Evolutionary conservation across 2,797 vertebrate species (phyloP).

Genomic region (Merluccius polli): DNA sequence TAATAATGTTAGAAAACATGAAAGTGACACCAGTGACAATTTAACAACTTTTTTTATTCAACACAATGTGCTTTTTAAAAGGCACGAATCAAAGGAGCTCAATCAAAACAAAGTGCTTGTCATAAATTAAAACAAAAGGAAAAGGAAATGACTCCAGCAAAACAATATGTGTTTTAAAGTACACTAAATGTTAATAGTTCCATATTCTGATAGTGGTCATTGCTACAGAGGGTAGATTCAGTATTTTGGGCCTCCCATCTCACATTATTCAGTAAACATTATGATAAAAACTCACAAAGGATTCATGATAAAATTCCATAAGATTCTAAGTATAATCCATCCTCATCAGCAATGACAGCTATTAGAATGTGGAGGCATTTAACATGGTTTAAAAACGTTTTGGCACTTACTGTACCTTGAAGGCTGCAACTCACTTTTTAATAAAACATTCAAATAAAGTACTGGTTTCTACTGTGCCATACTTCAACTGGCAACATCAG

Average conservation of each 20-base stretch:
- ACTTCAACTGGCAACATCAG: not conserved
- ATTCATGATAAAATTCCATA: not conserved
- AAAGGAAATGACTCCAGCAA: slow-evolving; percentile 13
- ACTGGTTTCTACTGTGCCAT: not conserved
- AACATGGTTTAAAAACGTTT: not conserved
- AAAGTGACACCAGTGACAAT: not conserved
- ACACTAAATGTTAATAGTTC: not conserved
- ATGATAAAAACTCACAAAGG: slow-evolving; percentile 3
- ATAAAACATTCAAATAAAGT: not conserved
- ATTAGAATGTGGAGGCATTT: not conserved
- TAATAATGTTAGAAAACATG: slow-evolving; percentile 6
- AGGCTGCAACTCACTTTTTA: not conserved
- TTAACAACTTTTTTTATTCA: not conserved
- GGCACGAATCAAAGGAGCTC: slow-evolving; percentile 1
- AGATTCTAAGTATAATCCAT: not conserved
- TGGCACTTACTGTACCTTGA: not conserved
- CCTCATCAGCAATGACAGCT: not conserved
- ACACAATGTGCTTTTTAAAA: slow-evolving; percentile 6
- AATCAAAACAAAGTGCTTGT: slow-evolving; percentile 6
- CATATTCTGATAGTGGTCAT: not conserved
- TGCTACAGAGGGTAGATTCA: slow-evolving; percentile 4
- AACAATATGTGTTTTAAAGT: slow-evolving; percentile 10
- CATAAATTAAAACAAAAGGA: slow-evolving; percentile 6
- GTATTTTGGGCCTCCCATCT: not conserved
- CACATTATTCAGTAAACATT: not conserved